Percentiles rank a stretch among this genome's conserved stretches.
Conservation (phyloP, 2,113 vertebrate species). For the Chamaetylas fuelleborni region DNA sequence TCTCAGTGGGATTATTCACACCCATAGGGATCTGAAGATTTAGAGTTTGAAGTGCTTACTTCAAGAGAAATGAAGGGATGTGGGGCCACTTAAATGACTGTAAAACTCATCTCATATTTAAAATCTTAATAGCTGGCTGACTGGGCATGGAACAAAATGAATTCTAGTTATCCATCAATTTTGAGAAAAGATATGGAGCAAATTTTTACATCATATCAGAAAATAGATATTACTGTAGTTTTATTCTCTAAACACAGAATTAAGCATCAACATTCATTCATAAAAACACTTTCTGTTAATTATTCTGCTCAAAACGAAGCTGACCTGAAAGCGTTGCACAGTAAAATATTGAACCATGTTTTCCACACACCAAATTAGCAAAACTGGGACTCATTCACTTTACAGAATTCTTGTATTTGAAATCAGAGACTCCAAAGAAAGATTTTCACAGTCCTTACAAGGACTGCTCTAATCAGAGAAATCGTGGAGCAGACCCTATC, state of each 20-base stretch:
- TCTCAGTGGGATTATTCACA: neutral
- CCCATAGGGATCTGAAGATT: neutral
- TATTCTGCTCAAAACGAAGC: neutral
- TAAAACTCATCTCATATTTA: neutral
- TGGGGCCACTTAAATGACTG: accelerated
- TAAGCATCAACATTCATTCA: neutral
- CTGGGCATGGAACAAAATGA: neutral
- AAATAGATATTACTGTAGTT: neutral
- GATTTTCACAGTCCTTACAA: neutral
- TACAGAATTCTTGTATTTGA: neutral
- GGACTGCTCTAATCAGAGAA: neutral
- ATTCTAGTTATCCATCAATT: neutral
- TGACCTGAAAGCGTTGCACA: neutral
- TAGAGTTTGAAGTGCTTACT: neutral
- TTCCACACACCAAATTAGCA: neutral
- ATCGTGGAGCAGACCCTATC: neutral
- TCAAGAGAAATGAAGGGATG: neutral
- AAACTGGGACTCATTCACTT: neutral
- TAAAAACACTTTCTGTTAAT: neutral
- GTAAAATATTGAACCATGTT: neutral
- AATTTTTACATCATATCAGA: neutral
- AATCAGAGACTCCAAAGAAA: neutral
- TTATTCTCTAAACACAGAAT: neutral
- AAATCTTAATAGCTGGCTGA: neutral
- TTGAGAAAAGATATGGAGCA: neutral